Evolutionary conservation across 2,797 vertebrate genomes (phyloP), one percentile per base, ranked within the genome.

Genomic region (Salarias fasciatus): DNA sequence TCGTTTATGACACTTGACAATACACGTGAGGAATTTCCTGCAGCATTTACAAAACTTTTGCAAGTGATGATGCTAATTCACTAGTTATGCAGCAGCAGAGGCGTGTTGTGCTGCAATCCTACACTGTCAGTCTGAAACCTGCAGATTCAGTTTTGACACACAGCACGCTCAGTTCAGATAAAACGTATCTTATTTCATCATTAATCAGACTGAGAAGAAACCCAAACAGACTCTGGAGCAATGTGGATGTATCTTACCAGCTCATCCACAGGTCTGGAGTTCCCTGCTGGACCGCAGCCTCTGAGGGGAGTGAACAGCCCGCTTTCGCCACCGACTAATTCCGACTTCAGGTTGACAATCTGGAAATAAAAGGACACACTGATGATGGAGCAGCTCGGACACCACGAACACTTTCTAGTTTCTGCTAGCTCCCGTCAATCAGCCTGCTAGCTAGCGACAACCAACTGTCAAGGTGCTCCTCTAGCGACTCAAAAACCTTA

Each of bases 161-260:
- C 18, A 24, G n/a, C 18, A 24, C 24, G 18, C 2, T 3, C 18
- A 18, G 18, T 24, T 3, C 18, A 3, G 18, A 24, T 24, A 2
- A 24, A 24, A 24, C 18, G 18, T 24, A 18, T 24, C 18, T 24
- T 24, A 3, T 24, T 24, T 18, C 18, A 18, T 24, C 18, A 24
- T 24, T 3, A 24, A 24, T 24, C 3, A 24, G 45, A 29, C 8
- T 37, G 42, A 60, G 2, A 36, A 44, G 6, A 8, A 5, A 4
- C 24, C 13, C 2, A 10, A 44, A 18, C 15, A 14, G 36, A 43
- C 5, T 14, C 14, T 14, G 44, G 33, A 42, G 56, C 51, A 15
- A 49, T n/a, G 37, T 29, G 53, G 6, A 3, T 63, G 60, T 61
- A 33, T 69, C 79, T 83, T 64, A 84, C 86, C 82, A 48, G 73